A percentile compares a stretch with the other conserved stretches of the same genome.
phyloP scores from a whole-genome alignment of 2,797 vertebrate species.

The Labeo calbasu region DNA sequence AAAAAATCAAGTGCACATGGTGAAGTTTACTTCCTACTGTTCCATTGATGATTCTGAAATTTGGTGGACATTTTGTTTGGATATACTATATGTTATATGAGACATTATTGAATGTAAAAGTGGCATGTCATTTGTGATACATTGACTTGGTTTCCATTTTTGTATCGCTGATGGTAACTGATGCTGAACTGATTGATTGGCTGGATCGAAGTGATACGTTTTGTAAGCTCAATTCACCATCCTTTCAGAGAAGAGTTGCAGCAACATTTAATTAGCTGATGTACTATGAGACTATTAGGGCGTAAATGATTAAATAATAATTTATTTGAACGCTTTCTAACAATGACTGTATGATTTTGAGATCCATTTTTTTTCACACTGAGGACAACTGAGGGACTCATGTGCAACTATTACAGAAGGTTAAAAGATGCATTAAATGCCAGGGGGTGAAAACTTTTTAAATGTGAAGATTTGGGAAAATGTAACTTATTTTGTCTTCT shows the following conservation, averaged over 20 bases:
- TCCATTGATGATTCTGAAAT: neutral
- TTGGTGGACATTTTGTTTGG: neutral
- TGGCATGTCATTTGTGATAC: neutral
- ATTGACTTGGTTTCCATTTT: neutral
- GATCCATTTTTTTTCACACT: too few relatives aligned
- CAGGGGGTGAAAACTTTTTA: too few relatives aligned
- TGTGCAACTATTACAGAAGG: too few relatives aligned
- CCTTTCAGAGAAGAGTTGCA: neutral
- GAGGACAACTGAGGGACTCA: too few relatives aligned
- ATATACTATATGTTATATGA: neutral
- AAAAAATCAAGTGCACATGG: neutral
- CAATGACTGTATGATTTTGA: too few relatives aligned
- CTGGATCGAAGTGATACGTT: neutral
- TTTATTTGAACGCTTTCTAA: too few relatives aligned
- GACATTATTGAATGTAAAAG: neutral
- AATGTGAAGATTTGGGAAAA: too few relatives aligned
- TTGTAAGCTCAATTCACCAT: neutral
- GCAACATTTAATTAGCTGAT: neutral
- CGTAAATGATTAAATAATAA: too few relatives aligned
- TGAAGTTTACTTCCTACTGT: neutral
- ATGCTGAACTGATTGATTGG: neutral
- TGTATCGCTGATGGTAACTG: constrained; percentile 11
- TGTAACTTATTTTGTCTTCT: too few relatives aligned
- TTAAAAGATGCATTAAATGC: too few relatives aligned
- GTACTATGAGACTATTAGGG: neutral